Evolutionary conservation across 2,888 invertebrate species (phyloP).

Genomic region (Conomelus anceps): DNA sequence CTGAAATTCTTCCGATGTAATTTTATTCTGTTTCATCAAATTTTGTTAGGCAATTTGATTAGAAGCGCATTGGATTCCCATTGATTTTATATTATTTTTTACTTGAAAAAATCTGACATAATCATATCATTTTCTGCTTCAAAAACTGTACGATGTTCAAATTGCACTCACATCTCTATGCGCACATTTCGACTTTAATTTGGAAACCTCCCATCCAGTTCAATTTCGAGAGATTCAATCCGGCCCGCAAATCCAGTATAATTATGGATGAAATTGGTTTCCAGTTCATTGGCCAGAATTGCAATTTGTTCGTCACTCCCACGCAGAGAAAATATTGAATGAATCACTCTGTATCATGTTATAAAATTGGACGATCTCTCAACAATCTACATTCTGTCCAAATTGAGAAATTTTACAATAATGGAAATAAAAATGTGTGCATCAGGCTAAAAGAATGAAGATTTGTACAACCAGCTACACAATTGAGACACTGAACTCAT

Average conservation of each 20-base stretch:
- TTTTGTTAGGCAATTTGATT: background rate
- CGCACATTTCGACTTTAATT: background rate
- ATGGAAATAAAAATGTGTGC: too few species aligned
- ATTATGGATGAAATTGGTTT: background rate
- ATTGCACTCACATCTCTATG: too few species aligned
- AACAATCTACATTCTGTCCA: too few species aligned
- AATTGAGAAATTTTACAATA: too few species aligned
- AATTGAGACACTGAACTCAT: too few species aligned
- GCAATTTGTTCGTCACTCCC: background rate
- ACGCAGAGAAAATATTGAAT: background rate
- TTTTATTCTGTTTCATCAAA: background rate
- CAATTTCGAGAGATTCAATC: background rate
- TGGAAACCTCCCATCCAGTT: background rate
- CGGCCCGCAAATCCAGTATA: background rate
- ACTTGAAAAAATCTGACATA: background rate
- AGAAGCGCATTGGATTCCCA: background rate
- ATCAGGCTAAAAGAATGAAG: too few species aligned
- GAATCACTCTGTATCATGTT: background rate
- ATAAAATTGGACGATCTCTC: background rate
- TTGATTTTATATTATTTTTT: background rate
- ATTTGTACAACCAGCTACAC: too few species aligned
- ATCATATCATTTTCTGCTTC: background rate
- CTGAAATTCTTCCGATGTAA: background rate
- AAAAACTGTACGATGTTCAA: background rate
- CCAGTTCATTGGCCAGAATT: background rate